Base-by-base conservation (phyloP, 2,888 invertebrate species). In the Apamea sordens region DNA sequence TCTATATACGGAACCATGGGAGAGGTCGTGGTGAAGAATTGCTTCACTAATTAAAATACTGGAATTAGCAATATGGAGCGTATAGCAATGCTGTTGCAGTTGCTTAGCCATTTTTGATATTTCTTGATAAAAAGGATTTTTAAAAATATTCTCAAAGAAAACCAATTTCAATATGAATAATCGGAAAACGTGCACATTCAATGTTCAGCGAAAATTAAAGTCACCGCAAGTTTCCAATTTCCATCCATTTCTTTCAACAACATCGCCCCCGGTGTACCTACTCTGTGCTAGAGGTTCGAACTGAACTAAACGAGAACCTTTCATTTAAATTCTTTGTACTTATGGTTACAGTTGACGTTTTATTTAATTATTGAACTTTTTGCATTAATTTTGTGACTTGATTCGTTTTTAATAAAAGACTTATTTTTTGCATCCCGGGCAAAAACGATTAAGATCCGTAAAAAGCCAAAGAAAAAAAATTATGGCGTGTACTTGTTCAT, bases 281-380 rank as follows among this genome's bases (percentile, higher is more conserved):
- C 32, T 41, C 67, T 50, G 63, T 50, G 63, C 32, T 15, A 8
- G 32, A 47, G 18, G 7, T 76, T 69, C 59, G 68, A 84, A 79
- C 73, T 78, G 53, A 64, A 72, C 75, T 88, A 79, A 79, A 80
- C 77, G 72, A 82, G 74, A 75, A 76, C 65, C 68, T 82, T 84
- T 85, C 70, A 86, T 87, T 88, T 89, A 73, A 82, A 85, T 87
- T 88, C 75, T 83, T 86, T 85, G 50, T 76, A 71, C 61, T 68
- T 76, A 53, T 70, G 8, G 44, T n/a, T 59, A 61, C 64, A 47
- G 32, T 75, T 67, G n/a, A 73, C 47, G 36, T 44, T 80, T 53
- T 8, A 68, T 59, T 82, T 61, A 53, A 21, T 77, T 53, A 36
- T 13, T n/a, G 11, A 15, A 41, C 8, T 13, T 71, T 44, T 69